Evolutionary conservation across 2,113 vertebrate genomes (phyloP), one percentile per base, ranked within the genome.

Genomic region (Carassius gibelio): DNA sequence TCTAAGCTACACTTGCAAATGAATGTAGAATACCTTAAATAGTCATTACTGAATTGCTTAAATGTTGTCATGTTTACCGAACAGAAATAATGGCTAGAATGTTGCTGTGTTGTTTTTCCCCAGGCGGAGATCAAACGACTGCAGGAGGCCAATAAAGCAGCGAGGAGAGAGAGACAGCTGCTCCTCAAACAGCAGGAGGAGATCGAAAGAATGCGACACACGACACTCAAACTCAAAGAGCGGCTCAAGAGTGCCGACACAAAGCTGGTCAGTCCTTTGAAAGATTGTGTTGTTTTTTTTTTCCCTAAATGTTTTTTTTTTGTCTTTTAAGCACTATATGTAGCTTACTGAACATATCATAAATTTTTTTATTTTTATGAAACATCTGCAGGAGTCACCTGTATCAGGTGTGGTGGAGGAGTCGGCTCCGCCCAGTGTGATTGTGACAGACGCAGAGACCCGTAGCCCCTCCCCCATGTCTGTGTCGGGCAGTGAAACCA

Each of bases 41-140:
- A 17, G 14, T 50, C 45, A 26, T n/a, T 0, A 72, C 11, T 11
- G 36, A 72, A 72, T 8, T 10, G 2, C 4, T 72, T 19, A 72
- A 48, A 48, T 48, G 45, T 48, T 48, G 45, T 48, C 45, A 48
- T 48, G 45, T 48, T 45, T 45, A 8, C 42, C 8, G 42, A 42
- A 42, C 42, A 42, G 42, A 45, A 45, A 45, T 42, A 45, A 62
- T 17, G 6, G 21, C 13, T 48, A 42, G 62, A 79, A 61, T 34
- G 21, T 38, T 69, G 26, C 45, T 48, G 9, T 3, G 10, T 48
- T 45, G 42, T 74, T 34, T 62, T 19, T 82, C n/a, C 76, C 52
- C 83, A 99, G 98, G 98, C 97, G 85, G 98, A 99, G 95, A 99
- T 99, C 87, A 98, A 96, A 85, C 95, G 97, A 75, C 97, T 99